Percentiles rank a stretch among this genome's conserved stretches.
phyloP scores from a whole-genome alignment of 2,888 invertebrate genomes.

The Synanthedon andrenaeformis region DNA sequence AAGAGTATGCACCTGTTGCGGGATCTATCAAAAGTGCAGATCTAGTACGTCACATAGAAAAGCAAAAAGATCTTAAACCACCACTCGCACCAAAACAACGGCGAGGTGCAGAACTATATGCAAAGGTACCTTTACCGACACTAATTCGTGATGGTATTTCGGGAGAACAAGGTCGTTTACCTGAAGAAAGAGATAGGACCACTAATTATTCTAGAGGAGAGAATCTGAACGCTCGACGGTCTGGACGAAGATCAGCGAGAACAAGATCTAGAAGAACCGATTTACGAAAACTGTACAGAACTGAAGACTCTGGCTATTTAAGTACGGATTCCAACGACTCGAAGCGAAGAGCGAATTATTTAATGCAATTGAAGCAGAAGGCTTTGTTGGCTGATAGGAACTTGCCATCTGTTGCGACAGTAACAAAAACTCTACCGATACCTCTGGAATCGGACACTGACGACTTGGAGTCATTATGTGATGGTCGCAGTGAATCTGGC shows the following conservation, averaged over 20 bases:
- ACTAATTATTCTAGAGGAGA: slow-evolving; percentile 39
- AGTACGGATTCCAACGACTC: slow-evolving; percentile 84
- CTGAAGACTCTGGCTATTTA: slow-evolving; percentile 85
- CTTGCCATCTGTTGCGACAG: slow-evolving; percentile 17
- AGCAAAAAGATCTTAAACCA: slow-evolving; percentile 41
- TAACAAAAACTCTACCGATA: slow-evolving; percentile 31
- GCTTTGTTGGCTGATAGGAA: slow-evolving; percentile 25
- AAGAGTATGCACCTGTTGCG: slow-evolving; percentile 39
- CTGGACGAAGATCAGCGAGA: slow-evolving; percentile 48
- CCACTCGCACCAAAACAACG: slow-evolving; percentile 56
- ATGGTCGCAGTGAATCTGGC: slow-evolving; percentile 87
- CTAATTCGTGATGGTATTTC: slow-evolving; percentile 38
- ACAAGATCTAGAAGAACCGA: slow-evolving; percentile 54
- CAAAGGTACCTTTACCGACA: slow-evolving; percentile 24
- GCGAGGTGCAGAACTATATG: slow-evolving; percentile 30
- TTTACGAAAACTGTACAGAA: slow-evolving; percentile 49
- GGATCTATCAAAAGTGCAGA: slow-evolving; percentile 42
- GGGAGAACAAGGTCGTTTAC: slow-evolving; percentile 36
- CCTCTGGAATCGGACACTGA: slow-evolving; percentile 73
- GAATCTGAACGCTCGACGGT: slow-evolving; percentile 43
- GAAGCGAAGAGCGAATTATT: slow-evolving; percentile 55
- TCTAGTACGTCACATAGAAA: slow-evolving; percentile 38
- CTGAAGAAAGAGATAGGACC: slow-evolving; percentile 52
- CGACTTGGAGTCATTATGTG: slow-evolving; percentile 81
- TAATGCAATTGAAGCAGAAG: slow-evolving; percentile 55